Conservation (phyloP, 2,113 vertebrate species). For the Machaerirhynchus nigripectus region DNA sequence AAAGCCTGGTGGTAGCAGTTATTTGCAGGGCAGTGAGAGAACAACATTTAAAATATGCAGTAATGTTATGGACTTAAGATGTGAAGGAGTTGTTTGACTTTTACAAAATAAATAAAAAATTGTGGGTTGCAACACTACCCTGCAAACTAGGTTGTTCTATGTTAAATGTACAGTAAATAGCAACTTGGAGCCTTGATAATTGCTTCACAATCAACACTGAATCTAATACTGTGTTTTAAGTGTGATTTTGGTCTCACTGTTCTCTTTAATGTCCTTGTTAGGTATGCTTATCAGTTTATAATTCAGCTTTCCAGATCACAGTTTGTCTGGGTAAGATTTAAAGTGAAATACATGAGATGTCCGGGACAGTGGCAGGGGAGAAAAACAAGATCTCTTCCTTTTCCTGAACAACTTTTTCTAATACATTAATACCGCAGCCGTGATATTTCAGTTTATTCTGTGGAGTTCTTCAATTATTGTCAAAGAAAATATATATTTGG, state of each 20-base stretch:
- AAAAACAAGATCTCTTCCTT: background rate
- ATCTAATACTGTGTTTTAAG: background rate
- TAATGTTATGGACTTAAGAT: background rate
- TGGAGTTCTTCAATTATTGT: background rate
- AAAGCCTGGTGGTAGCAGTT: background rate
- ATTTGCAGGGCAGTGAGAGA: background rate
- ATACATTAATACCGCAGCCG: background rate
- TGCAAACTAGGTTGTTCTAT: background rate
- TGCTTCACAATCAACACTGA: background rate
- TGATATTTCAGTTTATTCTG: background rate
- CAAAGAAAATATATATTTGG: background rate
- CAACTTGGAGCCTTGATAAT: background rate
- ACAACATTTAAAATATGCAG: background rate
- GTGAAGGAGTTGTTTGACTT: background rate
- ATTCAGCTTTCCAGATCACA: background rate
- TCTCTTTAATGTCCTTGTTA: background rate
- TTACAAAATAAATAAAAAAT: background rate
- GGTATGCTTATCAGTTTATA: background rate
- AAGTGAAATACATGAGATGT: background rate
- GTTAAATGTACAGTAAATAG: background rate
- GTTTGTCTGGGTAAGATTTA: background rate
- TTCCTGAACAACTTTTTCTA: background rate
- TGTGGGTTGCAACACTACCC: background rate
- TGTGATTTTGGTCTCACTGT: background rate
- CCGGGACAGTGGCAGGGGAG: background rate